These are phyloP conservation scores for Nothoprocta perdicaria DNA, from an alignment of 2,113 vertebrate species.

Conservation along the genomic window DNA sequence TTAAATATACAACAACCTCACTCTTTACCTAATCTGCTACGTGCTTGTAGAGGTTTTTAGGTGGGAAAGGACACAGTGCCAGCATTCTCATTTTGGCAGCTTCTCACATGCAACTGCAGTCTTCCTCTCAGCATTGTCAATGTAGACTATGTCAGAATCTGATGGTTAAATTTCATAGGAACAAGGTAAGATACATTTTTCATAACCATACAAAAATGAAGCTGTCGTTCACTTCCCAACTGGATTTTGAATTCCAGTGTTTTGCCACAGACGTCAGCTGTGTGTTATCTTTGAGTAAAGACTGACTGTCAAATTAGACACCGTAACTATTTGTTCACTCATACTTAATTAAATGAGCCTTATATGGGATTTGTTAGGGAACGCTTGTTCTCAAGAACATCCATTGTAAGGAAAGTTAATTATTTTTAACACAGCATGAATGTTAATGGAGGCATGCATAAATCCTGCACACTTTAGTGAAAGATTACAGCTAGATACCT, in stretches of 20 bases:
- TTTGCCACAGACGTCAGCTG: not conserved
- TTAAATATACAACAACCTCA: not conserved
- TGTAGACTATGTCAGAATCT: not conserved
- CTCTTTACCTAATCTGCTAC: not conserved
- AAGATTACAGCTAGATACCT: conserved; percentile 15
- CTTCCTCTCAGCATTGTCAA: not conserved
- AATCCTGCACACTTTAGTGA: not conserved
- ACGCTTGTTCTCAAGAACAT: conserved; percentile 1
- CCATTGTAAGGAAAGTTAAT: not conserved
- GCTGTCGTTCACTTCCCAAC: not conserved
- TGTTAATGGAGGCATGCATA: conserved; percentile 41
- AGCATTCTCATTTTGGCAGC: not conserved
- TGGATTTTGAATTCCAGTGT: not conserved
- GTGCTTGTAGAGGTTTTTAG: not conserved
- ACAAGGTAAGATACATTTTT: not conserved
- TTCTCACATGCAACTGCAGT: not conserved
- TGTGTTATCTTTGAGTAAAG: not conserved
- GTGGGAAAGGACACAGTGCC: not conserved
- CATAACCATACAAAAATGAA: not conserved
- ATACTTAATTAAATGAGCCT: not conserved
- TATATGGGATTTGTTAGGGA: not conserved
- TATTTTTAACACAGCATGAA: conserved; percentile 47
- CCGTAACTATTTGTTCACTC: not conserved
- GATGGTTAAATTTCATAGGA: not conserved
- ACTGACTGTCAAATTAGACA: not conserved